phyloP scores from a whole-genome alignment of 2,888 invertebrate species.

The Trachelus tabidus region DNA sequence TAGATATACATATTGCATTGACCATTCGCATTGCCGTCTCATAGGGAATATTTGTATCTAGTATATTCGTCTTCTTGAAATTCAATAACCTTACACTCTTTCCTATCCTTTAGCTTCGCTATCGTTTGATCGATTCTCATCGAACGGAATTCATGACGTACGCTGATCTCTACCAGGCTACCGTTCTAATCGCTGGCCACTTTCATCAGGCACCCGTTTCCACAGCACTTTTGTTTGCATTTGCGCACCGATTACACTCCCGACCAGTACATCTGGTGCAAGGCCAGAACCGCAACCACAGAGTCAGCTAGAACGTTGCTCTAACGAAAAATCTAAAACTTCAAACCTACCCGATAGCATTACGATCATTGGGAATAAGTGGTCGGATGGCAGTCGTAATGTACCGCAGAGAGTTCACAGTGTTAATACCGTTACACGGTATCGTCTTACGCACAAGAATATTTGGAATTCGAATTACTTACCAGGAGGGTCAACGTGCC shows the following conservation, averaged over 20 bases:
- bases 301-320: neutral
- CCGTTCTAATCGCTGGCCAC: neutral
- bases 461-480: neutral
- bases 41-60: neutral
- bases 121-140: neutral
- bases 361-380: neutral
- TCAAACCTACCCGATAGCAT: neutral
- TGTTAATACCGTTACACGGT: neutral
- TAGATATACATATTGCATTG: neutral
- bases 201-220: neutral
- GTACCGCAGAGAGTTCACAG: neutral
- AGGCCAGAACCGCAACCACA: neutral
- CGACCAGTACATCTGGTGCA: neutral
- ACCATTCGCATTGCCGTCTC: too few relatives aligned
- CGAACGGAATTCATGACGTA: neutral
- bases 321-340: neutral
- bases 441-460: neutral
- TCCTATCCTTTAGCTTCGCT: neutral
- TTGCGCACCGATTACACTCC: neutral
- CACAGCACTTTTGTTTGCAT: neutral
- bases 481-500: neutral
- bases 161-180: neutral
- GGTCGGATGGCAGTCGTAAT: neutral
- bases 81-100: neutral
- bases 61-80: neutral